Conservation (phyloP, 1,140 invertebrate species). For the Carposina sasakii region DNA sequence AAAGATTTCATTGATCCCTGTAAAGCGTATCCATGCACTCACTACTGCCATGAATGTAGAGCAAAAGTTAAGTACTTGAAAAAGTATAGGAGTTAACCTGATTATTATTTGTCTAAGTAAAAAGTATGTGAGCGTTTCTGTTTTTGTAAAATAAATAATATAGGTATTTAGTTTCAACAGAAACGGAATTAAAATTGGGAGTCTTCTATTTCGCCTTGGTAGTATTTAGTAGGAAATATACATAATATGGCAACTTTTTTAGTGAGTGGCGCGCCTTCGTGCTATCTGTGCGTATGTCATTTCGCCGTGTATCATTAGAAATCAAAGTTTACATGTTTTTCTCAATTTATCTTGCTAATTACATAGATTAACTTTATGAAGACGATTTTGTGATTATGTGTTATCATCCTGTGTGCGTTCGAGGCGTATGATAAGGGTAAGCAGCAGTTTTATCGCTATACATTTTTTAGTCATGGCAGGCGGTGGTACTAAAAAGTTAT, state of each 20-base stretch:
- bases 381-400: constrained; percentile 65
- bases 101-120: too few species aligned
- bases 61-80: too few species aligned
- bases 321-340: constrained; percentile 62
- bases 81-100: too few species aligned
- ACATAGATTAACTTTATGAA: constrained; percentile 33
- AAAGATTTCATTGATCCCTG: too few species aligned
- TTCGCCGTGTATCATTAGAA: constrained; percentile 44
- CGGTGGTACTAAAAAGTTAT: constrained; percentile 32
- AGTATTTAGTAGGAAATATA: too few species aligned
- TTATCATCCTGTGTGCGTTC: constrained; percentile 46
- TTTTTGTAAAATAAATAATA: too few species aligned
- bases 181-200: too few species aligned
- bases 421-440: constrained; percentile 63
- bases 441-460: constrained; percentile 28
- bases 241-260: constrained; percentile 46
- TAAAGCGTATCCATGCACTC: constrained; percentile 30
- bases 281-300: constrained; percentile 33
- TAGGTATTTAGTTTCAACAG: too few species aligned
- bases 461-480: constrained; percentile 36
- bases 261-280: constrained; percentile 51
- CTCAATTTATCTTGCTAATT: constrained; percentile 41
- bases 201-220: too few species aligned
- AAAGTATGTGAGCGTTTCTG: too few species aligned
- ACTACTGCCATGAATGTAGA: constrained; percentile 29